A percentile compares a stretch with the other conserved stretches of the same genome.
phyloP scores from a whole-genome alignment of 2,113 vertebrate genomes.

The Ceyx melanurus region DNA sequence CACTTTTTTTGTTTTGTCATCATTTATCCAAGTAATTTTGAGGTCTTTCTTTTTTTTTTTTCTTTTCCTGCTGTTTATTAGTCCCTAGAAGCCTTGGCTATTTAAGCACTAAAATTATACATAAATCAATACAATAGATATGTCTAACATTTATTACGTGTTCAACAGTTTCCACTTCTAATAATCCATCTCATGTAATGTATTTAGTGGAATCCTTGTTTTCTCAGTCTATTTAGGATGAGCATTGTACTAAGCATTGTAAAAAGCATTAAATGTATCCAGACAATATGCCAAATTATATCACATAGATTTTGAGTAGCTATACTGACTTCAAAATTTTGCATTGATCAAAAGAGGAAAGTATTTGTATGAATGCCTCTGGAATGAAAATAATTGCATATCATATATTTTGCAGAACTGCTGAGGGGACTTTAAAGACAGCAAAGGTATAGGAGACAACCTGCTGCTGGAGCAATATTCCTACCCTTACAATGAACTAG shows the following conservation, averaged over 20 bases:
- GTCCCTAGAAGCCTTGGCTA: neutral
- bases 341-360: neutral
- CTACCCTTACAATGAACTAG: rapidly evolving
- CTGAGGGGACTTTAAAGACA: neutral
- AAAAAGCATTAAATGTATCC: neutral
- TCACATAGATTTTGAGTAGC: neutral
- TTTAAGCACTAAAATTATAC: neutral
- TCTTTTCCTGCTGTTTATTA: neutral
- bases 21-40: neutral
- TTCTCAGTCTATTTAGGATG: neutral
- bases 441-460: neutral
- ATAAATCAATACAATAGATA: neutral
- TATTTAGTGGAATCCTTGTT: neutral
- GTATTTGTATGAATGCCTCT: neutral
- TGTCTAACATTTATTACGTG: neutral
- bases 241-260: neutral
- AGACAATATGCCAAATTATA: neutral
- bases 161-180: neutral
- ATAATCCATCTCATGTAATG: neutral
- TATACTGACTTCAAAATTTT: neutral
- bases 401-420: neutral
- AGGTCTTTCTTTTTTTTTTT: neutral
- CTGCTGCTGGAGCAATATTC: neutral
- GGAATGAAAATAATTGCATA: neutral
- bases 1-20: neutral